A percentile compares a stretch with the other conserved stretches of the same genome.
Evolutionary conservation across 2,113 vertebrate genomes (phyloP).

Genomic region (Oncorhynchus keta): DNA sequence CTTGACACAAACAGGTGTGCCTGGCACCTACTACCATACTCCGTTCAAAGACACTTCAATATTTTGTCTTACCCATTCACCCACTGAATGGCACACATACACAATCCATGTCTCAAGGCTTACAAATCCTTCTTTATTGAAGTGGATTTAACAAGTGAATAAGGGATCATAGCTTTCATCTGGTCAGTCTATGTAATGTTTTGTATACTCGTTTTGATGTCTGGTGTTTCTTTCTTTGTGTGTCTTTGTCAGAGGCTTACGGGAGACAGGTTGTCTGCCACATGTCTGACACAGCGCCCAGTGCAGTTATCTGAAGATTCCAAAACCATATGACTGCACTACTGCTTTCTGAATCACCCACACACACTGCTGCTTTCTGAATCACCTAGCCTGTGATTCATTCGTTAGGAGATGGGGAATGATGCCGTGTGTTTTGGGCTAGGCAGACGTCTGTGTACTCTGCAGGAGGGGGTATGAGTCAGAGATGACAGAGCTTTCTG

Average conservation of each 20-base stretch:
- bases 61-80: too few relatives aligned
- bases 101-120: too few relatives aligned
- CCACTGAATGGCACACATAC: too few relatives aligned
- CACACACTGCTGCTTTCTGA: conserved; percentile 13
- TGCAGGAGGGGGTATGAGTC: conserved; percentile 35
- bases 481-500: conserved; percentile 22
- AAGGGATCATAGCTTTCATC: too few relatives aligned
- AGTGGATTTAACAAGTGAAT: too few relatives aligned
- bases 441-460: conserved; percentile 3
- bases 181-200: too few relatives aligned
- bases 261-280: conserved; percentile 1
- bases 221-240: too few relatives aligned
- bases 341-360: conserved; percentile 38
- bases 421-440: conserved; percentile 3
- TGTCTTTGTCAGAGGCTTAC: background rate
- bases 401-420: background rate
- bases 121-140: too few relatives aligned
- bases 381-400: background rate
- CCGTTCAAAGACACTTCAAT: too few relatives aligned
- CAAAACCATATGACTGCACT: conserved; percentile 50
- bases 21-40: too few relatives aligned
- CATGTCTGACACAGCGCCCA: conserved; percentile 19
- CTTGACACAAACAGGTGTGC: too few relatives aligned
- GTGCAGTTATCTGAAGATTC: conserved; percentile 24
- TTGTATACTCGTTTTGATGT: too few relatives aligned